These are phyloP conservation scores for Drosophila bocqueti DNA, from an alignment of 1,140 invertebrate genomes.

Conservation along the genomic window DNA sequence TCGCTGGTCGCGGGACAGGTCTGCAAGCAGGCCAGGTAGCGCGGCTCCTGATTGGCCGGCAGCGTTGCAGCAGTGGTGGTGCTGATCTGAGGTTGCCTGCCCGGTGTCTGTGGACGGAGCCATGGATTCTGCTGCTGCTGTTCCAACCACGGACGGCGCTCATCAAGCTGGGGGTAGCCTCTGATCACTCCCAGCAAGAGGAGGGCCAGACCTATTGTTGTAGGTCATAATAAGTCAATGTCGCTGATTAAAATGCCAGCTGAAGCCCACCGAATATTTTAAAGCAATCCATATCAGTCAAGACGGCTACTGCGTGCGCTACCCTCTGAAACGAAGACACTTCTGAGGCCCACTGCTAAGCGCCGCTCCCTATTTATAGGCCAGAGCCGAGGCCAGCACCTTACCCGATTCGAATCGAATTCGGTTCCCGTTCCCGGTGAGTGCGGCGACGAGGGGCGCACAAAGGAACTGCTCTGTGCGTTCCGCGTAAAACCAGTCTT, in stretches of 20 bases:
- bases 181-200: constrained; percentile 9
- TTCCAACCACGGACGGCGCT: neutral
- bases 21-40: constrained; percentile 59
- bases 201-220: neutral
- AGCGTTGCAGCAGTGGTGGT: constrained; percentile 35
- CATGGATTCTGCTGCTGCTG: constrained; percentile 4
- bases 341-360: constrained; percentile 2
- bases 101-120: neutral
- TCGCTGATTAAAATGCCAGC: neutral
- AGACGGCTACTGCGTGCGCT: constrained; percentile 9
- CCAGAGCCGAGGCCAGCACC: neutral
- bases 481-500: constrained; percentile 29
- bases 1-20: constrained; percentile 86
- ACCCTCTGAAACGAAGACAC: constrained; percentile 3
- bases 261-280: constrained; percentile 4
- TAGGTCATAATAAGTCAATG: neutral
- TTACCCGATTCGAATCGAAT: constrained; percentile 7
- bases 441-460: neutral
- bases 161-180: constrained; percentile 25
- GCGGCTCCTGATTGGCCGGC: constrained; percentile 52
- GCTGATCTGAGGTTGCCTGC: neutral
- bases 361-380: constrained; percentile 21
- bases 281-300: constrained; percentile 10
- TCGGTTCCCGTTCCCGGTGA: constrained; percentile 4
- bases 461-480: constrained; percentile 15